Evolutionary conservation across 2,888 invertebrate species (phyloP).

Genomic region (Hirtodrosophila alboralis): DNA sequence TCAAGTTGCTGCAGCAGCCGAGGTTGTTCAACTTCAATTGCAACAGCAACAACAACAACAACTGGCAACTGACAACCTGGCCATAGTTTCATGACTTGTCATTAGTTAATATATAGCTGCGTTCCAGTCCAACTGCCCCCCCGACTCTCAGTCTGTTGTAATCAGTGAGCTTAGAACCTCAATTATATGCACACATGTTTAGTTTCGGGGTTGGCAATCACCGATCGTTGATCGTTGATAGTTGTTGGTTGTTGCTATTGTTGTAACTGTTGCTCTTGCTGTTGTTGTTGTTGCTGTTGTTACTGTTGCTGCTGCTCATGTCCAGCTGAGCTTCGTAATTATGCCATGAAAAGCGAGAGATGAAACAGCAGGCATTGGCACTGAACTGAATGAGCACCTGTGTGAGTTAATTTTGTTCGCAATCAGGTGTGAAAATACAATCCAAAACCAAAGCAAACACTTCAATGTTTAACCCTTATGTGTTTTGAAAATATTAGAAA

Average conservation of each 20-base stretch:
- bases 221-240: constrained; percentile 36
- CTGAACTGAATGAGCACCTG: neutral
- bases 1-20: constrained; percentile 40
- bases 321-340: constrained; percentile 32
- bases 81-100: constrained; percentile 75
- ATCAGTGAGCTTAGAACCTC: constrained; percentile 56
- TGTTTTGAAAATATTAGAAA: neutral
- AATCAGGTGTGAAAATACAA: constrained; percentile 47
- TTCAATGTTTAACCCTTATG: constrained; percentile 2
- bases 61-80: constrained; percentile 12
- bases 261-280: constrained; percentile 9
- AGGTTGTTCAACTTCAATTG: constrained; percentile 70
- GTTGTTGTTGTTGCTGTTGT: constrained; percentile 12
- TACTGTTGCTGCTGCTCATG: constrained; percentile 1
- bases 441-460: no score
- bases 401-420: constrained; percentile 25
- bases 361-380: neutral
- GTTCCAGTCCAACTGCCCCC: constrained; percentile 22
- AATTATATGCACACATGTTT: constrained; percentile 50
- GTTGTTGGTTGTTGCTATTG: constrained; percentile 12
- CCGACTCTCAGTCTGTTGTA: constrained; percentile 31
- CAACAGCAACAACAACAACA: constrained; percentile 13
- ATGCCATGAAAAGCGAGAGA: constrained; percentile 8
- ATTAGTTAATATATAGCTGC: constrained; percentile 69
- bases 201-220: constrained; percentile 38